A percentile compares a stretch with the other conserved stretches of the same genome.
Evolutionary conservation across 2,113 vertebrate species (phyloP).

Genomic region (Zootoca vivipara): DNA sequence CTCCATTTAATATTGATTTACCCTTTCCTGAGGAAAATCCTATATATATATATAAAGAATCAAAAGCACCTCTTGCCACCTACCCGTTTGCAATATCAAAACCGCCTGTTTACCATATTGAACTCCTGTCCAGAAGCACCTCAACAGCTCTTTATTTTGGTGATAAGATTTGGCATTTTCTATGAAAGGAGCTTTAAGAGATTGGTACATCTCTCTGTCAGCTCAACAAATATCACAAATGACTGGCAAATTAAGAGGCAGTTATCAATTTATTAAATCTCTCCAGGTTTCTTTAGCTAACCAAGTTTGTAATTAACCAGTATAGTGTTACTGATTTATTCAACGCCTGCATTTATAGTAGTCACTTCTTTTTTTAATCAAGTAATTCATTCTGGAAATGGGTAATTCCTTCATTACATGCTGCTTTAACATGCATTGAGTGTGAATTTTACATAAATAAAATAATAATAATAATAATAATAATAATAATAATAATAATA

Average conservation of each 20-base stretch:
- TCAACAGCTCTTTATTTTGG: neutral
- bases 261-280: conserved; percentile 42
- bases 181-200: neutral
- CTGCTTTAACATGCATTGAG: conserved; percentile 30
- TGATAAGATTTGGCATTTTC: conserved; percentile 5
- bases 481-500: conserved; percentile 36
- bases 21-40: no score
- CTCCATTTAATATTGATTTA: no score
- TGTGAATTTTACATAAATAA: conserved; percentile 49
- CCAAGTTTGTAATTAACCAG: conserved; percentile 59
- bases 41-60: no score
- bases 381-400: conserved; percentile 54
- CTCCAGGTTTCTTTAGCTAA: conserved; percentile 52
- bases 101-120: no score
- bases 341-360: conserved; percentile 32
- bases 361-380: conserved; percentile 34
- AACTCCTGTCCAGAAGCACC: neutral
- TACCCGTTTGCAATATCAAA: no score
- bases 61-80: no score
- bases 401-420: conserved; percentile 59
- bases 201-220: neutral
- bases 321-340: conserved; percentile 57
- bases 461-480: conserved; percentile 38
- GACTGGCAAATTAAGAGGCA: conserved; percentile 31
- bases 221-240: neutral